These are phyloP conservation scores for Acropternis orthonyx DNA, from an alignment of 2,797 vertebrate species.

Conservation along the genomic window DNA sequence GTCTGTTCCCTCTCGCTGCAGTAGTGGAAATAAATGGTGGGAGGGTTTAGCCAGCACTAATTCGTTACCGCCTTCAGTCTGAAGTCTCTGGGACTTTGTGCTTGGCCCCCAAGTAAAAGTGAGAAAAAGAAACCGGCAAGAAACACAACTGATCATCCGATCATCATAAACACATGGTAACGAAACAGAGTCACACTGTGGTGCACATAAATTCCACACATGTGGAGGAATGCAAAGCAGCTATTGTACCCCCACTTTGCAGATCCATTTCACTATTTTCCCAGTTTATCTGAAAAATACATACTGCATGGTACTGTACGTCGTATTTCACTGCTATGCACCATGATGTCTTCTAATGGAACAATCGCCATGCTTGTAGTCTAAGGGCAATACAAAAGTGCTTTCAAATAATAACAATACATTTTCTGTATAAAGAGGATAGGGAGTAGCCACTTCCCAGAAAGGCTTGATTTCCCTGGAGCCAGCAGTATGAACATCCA, in stretches of 20 bases:
- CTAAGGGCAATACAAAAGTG: constrained; percentile 69
- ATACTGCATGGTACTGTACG: constrained; percentile 65
- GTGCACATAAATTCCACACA: constrained; percentile 50
- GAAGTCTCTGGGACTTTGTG: not conserved
- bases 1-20: not conserved
- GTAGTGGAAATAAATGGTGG: constrained; percentile 35
- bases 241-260: constrained; percentile 49
- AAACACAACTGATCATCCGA: constrained; percentile 6
- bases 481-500: constrained; percentile 56
- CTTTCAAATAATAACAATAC: constrained; percentile 73
- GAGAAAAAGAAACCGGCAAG: constrained; percentile 6
- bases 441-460: constrained; percentile 71
- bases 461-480: constrained; percentile 65
- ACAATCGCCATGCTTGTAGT: constrained; percentile 69
- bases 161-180: constrained; percentile 38
- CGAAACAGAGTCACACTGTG: constrained; percentile 57
- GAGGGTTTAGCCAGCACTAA: constrained; percentile 45
- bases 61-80: not conserved
- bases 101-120: not conserved
- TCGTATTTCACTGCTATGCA: constrained; percentile 72
- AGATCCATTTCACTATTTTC: constrained; percentile 49
- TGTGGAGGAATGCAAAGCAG: constrained; percentile 60
- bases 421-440: constrained; percentile 71
- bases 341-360: constrained; percentile 63
- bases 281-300: constrained; percentile 60